Base-by-base conservation (phyloP, 2,797 vertebrate genomes). In the Takifugu rubripes region DNA sequence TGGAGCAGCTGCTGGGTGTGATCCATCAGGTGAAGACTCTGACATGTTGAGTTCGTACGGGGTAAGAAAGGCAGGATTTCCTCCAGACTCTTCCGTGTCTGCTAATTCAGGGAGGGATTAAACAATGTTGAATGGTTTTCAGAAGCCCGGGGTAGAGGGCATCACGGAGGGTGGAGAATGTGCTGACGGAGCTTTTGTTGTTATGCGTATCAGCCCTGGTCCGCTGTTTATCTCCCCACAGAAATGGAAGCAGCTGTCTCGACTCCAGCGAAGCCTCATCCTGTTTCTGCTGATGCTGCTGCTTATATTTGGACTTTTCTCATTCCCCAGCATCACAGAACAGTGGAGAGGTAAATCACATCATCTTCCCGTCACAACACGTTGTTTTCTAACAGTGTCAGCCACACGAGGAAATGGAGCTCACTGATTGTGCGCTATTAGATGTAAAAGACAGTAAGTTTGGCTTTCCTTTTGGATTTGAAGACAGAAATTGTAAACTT, bases 221-320 rank as follows among this genome's bases (percentile, higher is more conserved):
- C 56, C 63, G 70, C 45, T 78, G 47, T 78, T 56, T 63, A 1
- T 80, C 50, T 68, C 25, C 46, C 63, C 63, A 21, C 74, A 99
- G 97, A 97, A 94, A 89, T 98, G 96, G 97, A 98, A 99, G 88
- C 96, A 96, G 87, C 90, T 99, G 78, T 98, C 96, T 8, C 90
- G 95, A 11, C 89, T 98, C 2, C 97, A 99, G 85, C 90, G 94
- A 54, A 97, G 92, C 52, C 68, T 94, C 47, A 79, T 97, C 77
- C 91, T 98, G 52, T 92, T 95, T 83, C 73, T 95, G 55, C 75
- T 94, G 68, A 90, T 87, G 1, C 75, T 93, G 72, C 64, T 97
- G 80, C 74, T 91, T 16, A 77, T 96, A 49, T 92, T 93, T 57
- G 94, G 91, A 43, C 84, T 95, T 53, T 66, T 93, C 50, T 93